These are phyloP conservation scores for Pseudotriccus pelzelni DNA, from an alignment of 2,797 vertebrate species.

Conservation along the genomic window DNA sequence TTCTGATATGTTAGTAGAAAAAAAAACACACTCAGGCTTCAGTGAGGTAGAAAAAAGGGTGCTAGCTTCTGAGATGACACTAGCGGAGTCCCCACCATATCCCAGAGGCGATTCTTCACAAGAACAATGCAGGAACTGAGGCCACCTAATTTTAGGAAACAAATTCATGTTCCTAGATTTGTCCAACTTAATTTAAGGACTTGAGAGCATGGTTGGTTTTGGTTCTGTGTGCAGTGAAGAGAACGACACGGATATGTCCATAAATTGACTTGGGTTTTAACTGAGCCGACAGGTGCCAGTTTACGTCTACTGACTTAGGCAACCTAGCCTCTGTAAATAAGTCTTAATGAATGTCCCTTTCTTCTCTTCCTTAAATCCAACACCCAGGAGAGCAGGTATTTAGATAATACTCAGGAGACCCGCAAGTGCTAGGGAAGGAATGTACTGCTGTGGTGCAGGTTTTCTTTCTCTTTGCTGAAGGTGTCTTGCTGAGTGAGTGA, in stretches of 20 bases:
- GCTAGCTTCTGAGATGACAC: not conserved
- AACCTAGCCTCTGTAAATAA: not conserved
- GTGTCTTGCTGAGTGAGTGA: not conserved
- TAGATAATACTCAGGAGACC: not conserved
- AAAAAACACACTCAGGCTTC: not conserved
- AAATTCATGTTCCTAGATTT: not conserved
- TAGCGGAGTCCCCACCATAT: not conserved
- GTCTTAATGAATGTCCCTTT: not conserved
- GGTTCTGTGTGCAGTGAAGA: not conserved
- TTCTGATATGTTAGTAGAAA: not conserved
- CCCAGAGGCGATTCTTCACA: not conserved
- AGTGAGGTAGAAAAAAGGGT: not conserved
- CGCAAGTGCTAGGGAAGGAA: not conserved
- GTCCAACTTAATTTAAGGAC: not conserved
- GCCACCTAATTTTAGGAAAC: not conserved
- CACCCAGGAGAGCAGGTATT: not conserved
- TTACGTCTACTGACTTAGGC: not conserved
- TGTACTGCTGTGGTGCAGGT: not conserved
- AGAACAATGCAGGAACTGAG: not conserved
- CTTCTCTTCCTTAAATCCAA: not conserved
- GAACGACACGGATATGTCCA: accelerated
- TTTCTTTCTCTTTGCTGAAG: not conserved
- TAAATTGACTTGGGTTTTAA: not conserved
- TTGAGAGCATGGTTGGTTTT: not conserved
- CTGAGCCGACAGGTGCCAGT: not conserved